Evolutionary conservation across 2,797 vertebrate species (phyloP).

Genomic region (Zalophus californianus): DNA sequence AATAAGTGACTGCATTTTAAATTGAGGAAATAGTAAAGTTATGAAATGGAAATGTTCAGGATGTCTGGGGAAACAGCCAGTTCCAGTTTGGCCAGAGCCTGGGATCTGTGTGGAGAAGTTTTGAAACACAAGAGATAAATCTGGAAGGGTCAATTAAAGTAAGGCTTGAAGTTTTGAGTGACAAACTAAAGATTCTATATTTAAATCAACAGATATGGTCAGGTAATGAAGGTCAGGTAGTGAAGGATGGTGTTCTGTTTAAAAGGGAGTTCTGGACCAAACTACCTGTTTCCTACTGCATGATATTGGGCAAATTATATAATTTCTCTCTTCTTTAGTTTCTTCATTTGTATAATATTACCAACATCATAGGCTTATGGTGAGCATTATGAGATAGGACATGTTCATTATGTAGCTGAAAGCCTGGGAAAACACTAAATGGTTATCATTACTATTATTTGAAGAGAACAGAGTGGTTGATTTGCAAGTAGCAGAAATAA

Average conservation of each 20-base stretch:
- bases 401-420: not conserved
- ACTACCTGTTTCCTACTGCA: not conserved
- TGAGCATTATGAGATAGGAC: not conserved
- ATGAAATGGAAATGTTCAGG: not conserved
- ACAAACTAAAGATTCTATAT: not conserved
- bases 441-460: not conserved
- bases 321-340: not conserved
- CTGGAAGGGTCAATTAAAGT: not conserved
- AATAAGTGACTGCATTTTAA: not conserved
- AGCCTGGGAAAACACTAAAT: not conserved
- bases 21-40: not conserved
- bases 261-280: not conserved
- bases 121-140: not conserved
- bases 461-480: not conserved
- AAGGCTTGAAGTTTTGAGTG: not conserved
- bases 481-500: conserved; percentile 29
- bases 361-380: not conserved
- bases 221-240: not conserved
- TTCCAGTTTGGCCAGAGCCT: not conserved
- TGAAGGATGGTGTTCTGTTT: not conserved
- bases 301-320: not conserved
- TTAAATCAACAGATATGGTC: not conserved
- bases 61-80: not conserved
- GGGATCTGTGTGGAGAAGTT: not conserved
- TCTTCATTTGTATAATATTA: not conserved